Percentiles rank a stretch among this genome's conserved stretches.
Evolutionary conservation across 2,113 vertebrate genomes (phyloP).

Genomic region (Daubentonia madagascariensis): DNA sequence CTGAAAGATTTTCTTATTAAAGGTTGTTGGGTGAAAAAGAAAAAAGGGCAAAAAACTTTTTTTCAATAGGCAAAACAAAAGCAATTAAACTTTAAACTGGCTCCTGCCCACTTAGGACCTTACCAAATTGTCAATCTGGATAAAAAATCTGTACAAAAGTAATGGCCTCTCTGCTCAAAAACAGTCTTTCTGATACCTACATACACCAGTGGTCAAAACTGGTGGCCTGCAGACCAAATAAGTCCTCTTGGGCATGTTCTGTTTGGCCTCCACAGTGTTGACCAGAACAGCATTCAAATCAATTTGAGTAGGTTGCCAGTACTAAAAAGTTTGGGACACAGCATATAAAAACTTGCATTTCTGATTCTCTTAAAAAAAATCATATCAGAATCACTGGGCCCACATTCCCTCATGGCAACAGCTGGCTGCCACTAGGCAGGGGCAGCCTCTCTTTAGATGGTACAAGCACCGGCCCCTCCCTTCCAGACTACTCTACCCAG

Average conservation of each 20-base stretch:
- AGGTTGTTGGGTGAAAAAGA: background rate
- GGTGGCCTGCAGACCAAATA: background rate
- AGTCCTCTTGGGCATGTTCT: background rate
- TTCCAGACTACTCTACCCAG: background rate
- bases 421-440: background rate
- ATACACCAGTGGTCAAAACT: background rate
- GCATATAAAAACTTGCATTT: background rate
- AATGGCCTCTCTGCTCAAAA: background rate
- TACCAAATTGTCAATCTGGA: background rate
- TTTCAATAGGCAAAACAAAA: background rate
- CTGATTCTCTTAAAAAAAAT: background rate
- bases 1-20: background rate
- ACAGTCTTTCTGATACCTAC: background rate
- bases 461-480: background rate
- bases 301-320: background rate
- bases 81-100: background rate
- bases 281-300: background rate
- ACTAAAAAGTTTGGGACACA: background rate
- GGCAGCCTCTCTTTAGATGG: background rate
- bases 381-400: background rate
- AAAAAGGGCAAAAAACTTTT: background rate
- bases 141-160: background rate
- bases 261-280: background rate
- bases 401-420: background rate
- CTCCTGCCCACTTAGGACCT: background rate